These are phyloP conservation scores for Dysmachus trigonus DNA, from an alignment of 2,888 invertebrate genomes.

Conservation along the genomic window DNA sequence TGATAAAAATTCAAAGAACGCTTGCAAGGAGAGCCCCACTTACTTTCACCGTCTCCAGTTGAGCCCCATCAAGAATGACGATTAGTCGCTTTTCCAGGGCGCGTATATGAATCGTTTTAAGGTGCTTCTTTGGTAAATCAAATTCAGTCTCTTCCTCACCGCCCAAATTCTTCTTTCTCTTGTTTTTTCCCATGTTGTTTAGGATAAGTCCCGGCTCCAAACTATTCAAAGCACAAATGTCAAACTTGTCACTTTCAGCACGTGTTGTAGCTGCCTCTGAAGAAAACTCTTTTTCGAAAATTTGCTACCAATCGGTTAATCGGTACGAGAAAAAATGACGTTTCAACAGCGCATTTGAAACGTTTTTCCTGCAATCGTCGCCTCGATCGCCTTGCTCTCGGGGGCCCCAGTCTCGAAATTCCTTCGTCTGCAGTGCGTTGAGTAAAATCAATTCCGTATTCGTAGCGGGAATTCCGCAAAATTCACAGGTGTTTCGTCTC, in stretches of 20 bases:
- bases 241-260: neutral
- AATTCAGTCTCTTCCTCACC: constrained; percentile 77
- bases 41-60: constrained; percentile 96
- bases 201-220: neutral
- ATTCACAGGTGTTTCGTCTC: neutral
- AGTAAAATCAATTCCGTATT: neutral
- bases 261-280: neutral
- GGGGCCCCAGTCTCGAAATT: neutral
- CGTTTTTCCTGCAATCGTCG: neutral
- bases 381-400: neutral
- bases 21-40: constrained; percentile 43
- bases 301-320: constrained; percentile 32
- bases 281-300: constrained; percentile 24
- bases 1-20: neutral
- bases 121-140: constrained; percentile 80
- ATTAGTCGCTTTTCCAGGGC: constrained; percentile 91
- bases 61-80: constrained; percentile 91
- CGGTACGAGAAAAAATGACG: neutral
- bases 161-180: constrained; percentile 58
- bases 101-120: constrained; percentile 79
- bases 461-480: neutral
- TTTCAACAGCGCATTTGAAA: neutral
- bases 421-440: neutral
- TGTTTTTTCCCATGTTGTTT: constrained; percentile 50
- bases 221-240: neutral